Evolutionary conservation across 2,888 invertebrate genomes (phyloP).

Genomic region (Chrysolina haemoptera): DNA sequence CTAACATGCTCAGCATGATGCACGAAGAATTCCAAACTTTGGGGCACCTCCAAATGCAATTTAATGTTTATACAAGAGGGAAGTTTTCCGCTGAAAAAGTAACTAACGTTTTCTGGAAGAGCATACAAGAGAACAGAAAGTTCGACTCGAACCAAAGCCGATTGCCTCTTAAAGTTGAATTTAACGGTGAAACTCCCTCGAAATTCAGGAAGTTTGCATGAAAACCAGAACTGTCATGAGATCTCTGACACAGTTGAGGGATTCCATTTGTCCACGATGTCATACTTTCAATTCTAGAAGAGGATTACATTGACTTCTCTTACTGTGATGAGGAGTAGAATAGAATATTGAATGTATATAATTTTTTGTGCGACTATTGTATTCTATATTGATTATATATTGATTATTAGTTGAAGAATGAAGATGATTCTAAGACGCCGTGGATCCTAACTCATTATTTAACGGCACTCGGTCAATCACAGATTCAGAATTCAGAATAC

Average conservation of each 20-base stretch:
- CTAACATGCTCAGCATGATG: slow-evolving; percentile 27
- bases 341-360: too few species aligned
- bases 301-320: neutral
- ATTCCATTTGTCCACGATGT: neutral
- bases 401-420: too few species aligned
- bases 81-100: slow-evolving; percentile 57
- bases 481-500: too few species aligned
- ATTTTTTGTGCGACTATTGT: too few species aligned
- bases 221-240: slow-evolving; percentile 37
- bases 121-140: slow-evolving; percentile 56
- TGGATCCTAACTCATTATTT: too few species aligned
- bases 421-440: too few species aligned
- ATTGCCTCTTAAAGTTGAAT: slow-evolving; percentile 68
- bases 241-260: slow-evolving; percentile 27
- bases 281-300: neutral
- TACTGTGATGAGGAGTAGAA: too few species aligned
- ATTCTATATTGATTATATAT: too few species aligned
- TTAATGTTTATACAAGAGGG: slow-evolving; percentile 55
- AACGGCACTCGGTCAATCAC: too few species aligned
- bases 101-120: slow-evolving; percentile 59
- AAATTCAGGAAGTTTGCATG: slow-evolving; percentile 40
- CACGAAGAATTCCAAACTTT: slow-evolving; percentile 31
- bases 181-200: slow-evolving; percentile 61
- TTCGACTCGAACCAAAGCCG: slow-evolving; percentile 55
- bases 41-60: slow-evolving; percentile 49